Evolutionary conservation across 2,113 vertebrate genomes (phyloP).

Genomic region (Terrapene triunguis): DNA sequence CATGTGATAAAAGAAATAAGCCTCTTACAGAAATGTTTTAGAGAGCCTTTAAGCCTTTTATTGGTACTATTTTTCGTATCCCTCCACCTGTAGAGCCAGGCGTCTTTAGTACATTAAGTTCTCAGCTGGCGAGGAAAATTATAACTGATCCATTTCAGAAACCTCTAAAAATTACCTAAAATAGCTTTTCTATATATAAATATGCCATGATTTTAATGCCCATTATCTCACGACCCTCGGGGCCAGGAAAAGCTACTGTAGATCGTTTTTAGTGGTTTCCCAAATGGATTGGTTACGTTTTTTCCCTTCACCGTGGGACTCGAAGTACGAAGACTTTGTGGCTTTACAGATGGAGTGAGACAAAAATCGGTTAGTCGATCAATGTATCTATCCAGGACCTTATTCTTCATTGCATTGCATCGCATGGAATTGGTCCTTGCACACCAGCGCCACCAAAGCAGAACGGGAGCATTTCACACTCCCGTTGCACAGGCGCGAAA

Average conservation of each 20-base stretch:
- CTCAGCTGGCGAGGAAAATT: constrained; percentile 64
- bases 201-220: constrained; percentile 67
- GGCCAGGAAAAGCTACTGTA: constrained; percentile 67
- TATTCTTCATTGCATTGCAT: background rate
- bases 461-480: background rate
- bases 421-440: background rate
- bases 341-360: background rate
- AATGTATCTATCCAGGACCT: background rate
- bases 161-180: constrained; percentile 70
- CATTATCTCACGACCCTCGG: constrained; percentile 69
- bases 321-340: background rate
- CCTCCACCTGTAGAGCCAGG: constrained; percentile 57
- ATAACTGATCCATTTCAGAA: constrained; percentile 67
- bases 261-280: constrained; percentile 68
- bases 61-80: constrained; percentile 67
- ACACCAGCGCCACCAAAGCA: background rate
- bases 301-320: background rate
- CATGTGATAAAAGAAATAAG: constrained; percentile 13
- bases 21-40: constrained; percentile 50
- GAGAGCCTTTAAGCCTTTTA: constrained; percentile 58
- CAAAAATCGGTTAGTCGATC: background rate
- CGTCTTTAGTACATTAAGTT: constrained; percentile 42
- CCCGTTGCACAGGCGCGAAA: background rate
- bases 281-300: constrained; percentile 59
- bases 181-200: constrained; percentile 72